These are phyloP conservation scores for Solea solea DNA, from an alignment of 2,113 vertebrate genomes.

Conservation along the genomic window DNA sequence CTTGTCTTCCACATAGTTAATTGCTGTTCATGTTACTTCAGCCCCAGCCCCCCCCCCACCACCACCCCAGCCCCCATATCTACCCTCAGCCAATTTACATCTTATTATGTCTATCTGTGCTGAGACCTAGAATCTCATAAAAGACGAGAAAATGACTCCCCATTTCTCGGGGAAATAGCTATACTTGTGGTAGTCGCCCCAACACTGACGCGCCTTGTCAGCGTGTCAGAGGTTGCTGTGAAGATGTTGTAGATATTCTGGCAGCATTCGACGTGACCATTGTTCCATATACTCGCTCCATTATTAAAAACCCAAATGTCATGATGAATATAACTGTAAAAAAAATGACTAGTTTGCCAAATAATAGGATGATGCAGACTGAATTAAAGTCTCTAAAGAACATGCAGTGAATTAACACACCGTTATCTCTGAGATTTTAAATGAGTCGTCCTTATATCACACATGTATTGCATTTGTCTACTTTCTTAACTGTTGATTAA, in stretches of 20 bases:
- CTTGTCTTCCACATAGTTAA: constrained; percentile 63
- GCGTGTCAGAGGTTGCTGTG: constrained; percentile 48
- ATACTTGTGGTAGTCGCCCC: constrained; percentile 38
- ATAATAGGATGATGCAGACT: neutral
- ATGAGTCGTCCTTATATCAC: neutral
- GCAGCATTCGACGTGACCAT: constrained; percentile 26
- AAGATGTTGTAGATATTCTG: constrained; percentile 45
- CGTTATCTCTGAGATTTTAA: too few relatives aligned
- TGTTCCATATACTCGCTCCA: constrained; percentile 36
- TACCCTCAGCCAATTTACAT: constrained; percentile 78
- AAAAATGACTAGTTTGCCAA: constrained; percentile 30
- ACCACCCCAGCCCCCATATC: constrained; percentile 58
- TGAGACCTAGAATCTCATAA: constrained; percentile 70
- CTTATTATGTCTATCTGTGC: constrained; percentile 76
- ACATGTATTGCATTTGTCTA: neutral
- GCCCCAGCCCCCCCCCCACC: constrained; percentile 45
- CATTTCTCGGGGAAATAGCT: constrained; percentile 61
- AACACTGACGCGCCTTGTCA: constrained; percentile 51
- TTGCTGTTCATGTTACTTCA: constrained; percentile 70
- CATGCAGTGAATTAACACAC: too few relatives aligned
- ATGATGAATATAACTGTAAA: constrained; percentile 16
- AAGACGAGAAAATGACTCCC: constrained; percentile 73
- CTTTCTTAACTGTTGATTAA: neutral
- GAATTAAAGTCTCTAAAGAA: constrained; percentile 1
- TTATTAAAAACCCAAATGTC: constrained; percentile 44